Conservation (phyloP, 2,797 vertebrate species). For the Alauda arvensis region DNA sequence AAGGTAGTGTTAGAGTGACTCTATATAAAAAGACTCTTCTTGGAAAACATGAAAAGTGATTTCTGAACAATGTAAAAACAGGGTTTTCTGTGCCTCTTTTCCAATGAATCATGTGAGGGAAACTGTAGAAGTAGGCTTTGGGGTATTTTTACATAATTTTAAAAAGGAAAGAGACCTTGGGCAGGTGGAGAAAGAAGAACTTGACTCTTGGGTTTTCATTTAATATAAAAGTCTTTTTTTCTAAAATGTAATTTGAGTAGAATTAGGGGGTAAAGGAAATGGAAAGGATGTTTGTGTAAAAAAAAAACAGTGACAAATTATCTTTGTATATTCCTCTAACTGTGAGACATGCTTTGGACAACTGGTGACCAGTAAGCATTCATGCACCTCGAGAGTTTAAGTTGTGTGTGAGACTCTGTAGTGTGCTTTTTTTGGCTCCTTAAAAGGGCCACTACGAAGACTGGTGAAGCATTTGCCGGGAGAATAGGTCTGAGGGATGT, state of each 20-base stretch:
- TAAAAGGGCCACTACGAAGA: neutral
- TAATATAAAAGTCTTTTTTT: neutral
- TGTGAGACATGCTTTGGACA: neutral
- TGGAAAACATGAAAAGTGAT: neutral
- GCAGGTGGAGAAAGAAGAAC: neutral
- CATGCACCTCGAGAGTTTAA: neutral
- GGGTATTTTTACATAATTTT: neutral
- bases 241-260: neutral
- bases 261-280: neutral
- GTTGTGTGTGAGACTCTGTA: neutral
- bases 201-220: neutral
- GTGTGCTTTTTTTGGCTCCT: neutral
- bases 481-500: neutral
- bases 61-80: neutral
- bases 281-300: neutral
- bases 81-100: neutral
- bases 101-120: neutral
- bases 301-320: neutral
- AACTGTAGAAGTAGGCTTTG: neutral
- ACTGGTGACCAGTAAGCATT: neutral
- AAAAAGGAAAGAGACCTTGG: neutral
- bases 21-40: neutral
- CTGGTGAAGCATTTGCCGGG: neutral
- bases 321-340: neutral
- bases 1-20: neutral